Percentiles rank a stretch among this genome's conserved stretches.
Conservation (phyloP, 37 sponge, comb jelly and placozoan species). For the Dysidea cf. avara region DNA sequence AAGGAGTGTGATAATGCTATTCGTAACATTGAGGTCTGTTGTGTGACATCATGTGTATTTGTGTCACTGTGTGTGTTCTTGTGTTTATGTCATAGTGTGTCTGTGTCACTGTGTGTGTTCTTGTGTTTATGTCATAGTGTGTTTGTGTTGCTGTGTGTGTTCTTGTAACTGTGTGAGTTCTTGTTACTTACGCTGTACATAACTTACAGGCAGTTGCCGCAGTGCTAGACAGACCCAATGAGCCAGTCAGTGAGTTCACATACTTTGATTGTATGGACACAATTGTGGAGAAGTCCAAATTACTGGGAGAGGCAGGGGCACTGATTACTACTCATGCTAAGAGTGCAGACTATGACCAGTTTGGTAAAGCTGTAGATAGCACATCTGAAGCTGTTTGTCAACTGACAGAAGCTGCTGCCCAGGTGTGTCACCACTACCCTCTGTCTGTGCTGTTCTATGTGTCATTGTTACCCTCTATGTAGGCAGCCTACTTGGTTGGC, state of each 20-base stretch:
- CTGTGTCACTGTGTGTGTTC: not conserved
- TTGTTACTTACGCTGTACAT: not conserved
- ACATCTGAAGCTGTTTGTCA: constrained; percentile 67
- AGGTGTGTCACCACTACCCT: constrained; percentile 15
- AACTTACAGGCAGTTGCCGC: constrained; percentile 60
- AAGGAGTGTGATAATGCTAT: constrained; percentile 97
- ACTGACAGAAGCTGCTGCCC: constrained; percentile 72
- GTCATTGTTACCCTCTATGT: not conserved
- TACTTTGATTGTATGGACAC: constrained; percentile 96
- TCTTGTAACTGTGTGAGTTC: not conserved
- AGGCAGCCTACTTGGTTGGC: constrained; percentile 94
- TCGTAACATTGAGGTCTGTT: constrained; percentile 88
- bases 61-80: not conserved
- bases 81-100: not conserved
- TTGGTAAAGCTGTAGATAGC: constrained; percentile 59
- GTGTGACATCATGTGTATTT: not conserved
- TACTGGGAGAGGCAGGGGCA: constrained; percentile 68
- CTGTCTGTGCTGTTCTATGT: not conserved
- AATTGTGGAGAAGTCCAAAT: constrained; percentile 82
- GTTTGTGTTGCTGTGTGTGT: too few species aligned
- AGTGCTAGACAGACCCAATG: constrained; percentile 82
- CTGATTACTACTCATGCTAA: constrained; percentile 71
- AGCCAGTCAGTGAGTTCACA: constrained; percentile 85
- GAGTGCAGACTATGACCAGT: constrained; percentile 55
- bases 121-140: not conserved